Evolutionary conservation across 2,888 invertebrate genomes (phyloP), one percentile per base, ranked within the genome.

Genomic region (Eutolmus rufibarbis): DNA sequence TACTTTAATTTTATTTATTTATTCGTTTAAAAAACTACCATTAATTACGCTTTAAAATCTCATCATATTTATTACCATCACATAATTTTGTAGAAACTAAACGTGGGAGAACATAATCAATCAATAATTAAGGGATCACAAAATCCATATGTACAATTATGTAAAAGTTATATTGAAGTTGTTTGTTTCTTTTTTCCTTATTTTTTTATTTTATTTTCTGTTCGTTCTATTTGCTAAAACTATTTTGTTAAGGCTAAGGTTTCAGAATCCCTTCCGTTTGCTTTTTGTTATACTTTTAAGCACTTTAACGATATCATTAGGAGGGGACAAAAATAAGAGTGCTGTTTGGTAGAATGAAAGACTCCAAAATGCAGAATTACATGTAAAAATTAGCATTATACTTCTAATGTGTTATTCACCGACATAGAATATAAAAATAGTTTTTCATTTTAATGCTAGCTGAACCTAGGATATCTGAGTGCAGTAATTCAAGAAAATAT

Each of bases 1-100:
- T 76, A 28, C 66, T 76, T 76, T 76, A 37, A n/a, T 34, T 76
- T 76, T 66, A 56, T 56, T 19, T 56, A 23, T 66, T 28, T 66
- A 66, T 28, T 66, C 66, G 66, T 66, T 56, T 66, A 66, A 66
- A 66, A 66, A 66, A 66, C 66, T 66, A 66, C 66, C 66, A 28
- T 78, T 78, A 43, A 40, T 78, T 78, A 78, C 43, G 37, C 19
- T 40, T 78, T 78, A 78, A 78, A 78, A 78, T 78, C 40, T 78
- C 40, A 78, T 78, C 19, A 66, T 23, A 23, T 66, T 66, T 66
- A 23, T 66, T 19, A 78, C 40, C 78, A 78, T 78, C 78, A 78
- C 40, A 78, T 40, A 78, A 78, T 78, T 78, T 78, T 19, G 78
- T 78, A 78, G 43, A 78, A 78, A 66, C 28, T 66, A 28, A 66